Conservation (phyloP, 2,888 invertebrate species). For the Melinaea marsaeus region DNA sequence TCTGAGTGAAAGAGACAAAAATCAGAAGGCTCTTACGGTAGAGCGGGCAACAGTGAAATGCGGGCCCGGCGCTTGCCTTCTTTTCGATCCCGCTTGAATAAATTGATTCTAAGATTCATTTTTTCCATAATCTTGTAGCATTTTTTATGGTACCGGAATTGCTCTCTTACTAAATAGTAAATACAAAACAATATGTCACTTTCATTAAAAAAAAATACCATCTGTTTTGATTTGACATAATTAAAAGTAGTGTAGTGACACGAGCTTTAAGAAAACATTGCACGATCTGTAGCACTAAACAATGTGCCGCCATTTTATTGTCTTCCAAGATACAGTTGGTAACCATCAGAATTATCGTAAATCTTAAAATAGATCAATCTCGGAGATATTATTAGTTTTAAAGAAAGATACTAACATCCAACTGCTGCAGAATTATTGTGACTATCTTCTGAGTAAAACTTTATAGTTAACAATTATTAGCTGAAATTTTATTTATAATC, state of each 20-base stretch:
- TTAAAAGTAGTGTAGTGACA: not conserved
- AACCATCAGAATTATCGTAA: constrained; percentile 62
- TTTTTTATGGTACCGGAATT: constrained; percentile 17
- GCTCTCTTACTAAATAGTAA: not conserved
- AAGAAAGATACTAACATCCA: constrained; percentile 37
- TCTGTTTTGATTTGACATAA: constrained; percentile 36
- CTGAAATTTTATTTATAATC: too few relatives aligned
- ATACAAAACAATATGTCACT: not conserved
- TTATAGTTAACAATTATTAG: too few relatives aligned
- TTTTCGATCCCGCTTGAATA: constrained; percentile 75
- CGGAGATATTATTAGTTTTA: constrained; percentile 45
- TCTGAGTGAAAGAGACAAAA: constrained; percentile 54
- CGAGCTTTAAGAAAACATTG: constrained; percentile 67
- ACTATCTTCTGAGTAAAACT: not conserved
- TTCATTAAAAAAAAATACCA: too few relatives aligned
- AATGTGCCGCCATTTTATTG: constrained; percentile 61
- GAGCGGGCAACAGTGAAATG: constrained; percentile 75
- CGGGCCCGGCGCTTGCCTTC: constrained; percentile 64
- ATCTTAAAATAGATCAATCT: constrained; percentile 61
- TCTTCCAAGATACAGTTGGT: constrained; percentile 54
- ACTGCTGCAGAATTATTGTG: constrained; percentile 4
- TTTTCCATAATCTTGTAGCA: constrained; percentile 52
- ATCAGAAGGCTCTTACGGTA: constrained; percentile 78
- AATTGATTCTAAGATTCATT: constrained; percentile 75
- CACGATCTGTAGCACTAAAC: constrained; percentile 46